A percentile compares a stretch with the other conserved stretches of the same genome.
Conservation (phyloP, 2,797 vertebrate genomes). For the Salmo trutta region DNA sequence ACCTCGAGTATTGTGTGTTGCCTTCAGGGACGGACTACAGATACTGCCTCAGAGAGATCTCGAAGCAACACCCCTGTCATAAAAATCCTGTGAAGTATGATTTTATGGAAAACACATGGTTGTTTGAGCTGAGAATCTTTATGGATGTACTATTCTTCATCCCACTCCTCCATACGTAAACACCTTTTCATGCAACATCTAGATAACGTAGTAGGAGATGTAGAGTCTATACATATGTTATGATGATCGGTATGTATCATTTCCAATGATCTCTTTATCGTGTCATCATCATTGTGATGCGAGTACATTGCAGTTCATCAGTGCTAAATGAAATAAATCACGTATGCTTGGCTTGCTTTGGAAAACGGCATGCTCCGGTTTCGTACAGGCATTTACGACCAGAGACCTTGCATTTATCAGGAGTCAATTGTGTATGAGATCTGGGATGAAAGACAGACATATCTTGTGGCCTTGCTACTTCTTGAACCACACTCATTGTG, state of each 20-base stretch:
- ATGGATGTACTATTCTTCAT: conserved; percentile 13
- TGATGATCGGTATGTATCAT: neutral
- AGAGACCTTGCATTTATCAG: neutral
- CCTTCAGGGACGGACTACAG: conserved; percentile 31
- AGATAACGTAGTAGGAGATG: neutral
- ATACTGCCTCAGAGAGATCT: conserved; percentile 36
- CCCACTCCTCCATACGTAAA: neutral
- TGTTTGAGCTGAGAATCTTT: conserved; percentile 29
- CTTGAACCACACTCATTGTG: conserved; percentile 26
- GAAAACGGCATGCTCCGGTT: neutral
- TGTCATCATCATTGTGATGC: neutral
- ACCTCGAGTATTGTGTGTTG: neutral
- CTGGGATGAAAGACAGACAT: neutral
- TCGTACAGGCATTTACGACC: neutral
- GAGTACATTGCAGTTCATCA: neutral
- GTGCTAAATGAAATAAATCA: neutral
- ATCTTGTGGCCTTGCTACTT: conserved; percentile 5
- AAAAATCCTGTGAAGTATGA: conserved; percentile 28
- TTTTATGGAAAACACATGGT: conserved; percentile 47
- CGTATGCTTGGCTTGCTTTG: neutral
- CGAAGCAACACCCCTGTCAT: conserved; percentile 26
- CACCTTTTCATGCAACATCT: neutral
- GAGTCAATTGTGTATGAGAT: neutral
- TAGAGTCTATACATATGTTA: neutral
- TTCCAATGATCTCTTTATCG: neutral